Evolutionary conservation across 1,140 invertebrate genomes (phyloP), one percentile per base, ranked within the genome.

Genomic region (Cydia fagiglandana): DNA sequence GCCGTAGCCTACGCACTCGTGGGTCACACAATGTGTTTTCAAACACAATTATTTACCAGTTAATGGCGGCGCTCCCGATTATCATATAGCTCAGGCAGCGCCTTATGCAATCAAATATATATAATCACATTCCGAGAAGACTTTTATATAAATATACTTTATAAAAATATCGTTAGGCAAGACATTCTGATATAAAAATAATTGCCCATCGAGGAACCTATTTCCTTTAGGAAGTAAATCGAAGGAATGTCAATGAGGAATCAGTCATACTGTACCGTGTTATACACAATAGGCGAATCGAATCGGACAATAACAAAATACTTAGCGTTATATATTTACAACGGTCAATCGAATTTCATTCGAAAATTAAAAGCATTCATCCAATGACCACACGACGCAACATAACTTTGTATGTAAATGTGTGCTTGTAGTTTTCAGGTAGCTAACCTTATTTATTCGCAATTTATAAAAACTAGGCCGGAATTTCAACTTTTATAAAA

Each of bases 1-100:
- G 66, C 34, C 13, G 38, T 61, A 70, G 66, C 38, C 34, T 70
- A 70, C 13, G 6, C 66, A 70, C 66, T 38, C 34, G 66, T 70
- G 66, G n/a, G 0, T 17, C 34, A 70, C 66, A 38, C 30, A 70
- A 38, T 20, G 30, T n/a, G 30, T 7, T 47, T 70, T 12, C 64
- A 50, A 50, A 73, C 41, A 75, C 30, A 74, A 73, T 73, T 79
- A 81, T 73, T 89, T 84, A 89, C 82, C 85, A 83, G 81, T 79
- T 83, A 76, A 84, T 78, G 64, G 80, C 80, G 73, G 79, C 76
- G 28, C 78, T 80, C 78, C 77, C 83, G 75, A 83, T 84, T 77
- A 85, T 79, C 81, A 79, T 75, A 80, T 81, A 86, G 75, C 74
- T 79, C 80, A 84, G 76, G 85, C 85, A 82, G 41, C 80, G 80